Evolutionary conservation across 1,140 invertebrate genomes (phyloP), one percentile per base, ranked within the genome.

Genomic region (roundworm (Caenorhabditis elegans)): DNA sequence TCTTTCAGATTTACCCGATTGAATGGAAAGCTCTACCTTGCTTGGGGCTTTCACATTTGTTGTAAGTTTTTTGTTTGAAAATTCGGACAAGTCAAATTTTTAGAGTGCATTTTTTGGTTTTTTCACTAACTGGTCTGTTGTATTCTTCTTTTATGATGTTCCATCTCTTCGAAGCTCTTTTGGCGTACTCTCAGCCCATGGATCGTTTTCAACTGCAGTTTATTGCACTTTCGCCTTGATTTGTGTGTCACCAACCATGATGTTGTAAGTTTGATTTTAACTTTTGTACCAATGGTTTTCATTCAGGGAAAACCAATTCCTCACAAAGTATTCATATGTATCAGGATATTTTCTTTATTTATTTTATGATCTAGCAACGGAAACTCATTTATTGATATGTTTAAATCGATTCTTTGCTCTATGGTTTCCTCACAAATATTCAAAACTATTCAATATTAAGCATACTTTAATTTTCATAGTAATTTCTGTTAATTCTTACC

Each of bases 391-490:
- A 31, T 28, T 60, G 2, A 60, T 60, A 31, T 31, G 53, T 34
- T 34, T 60, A 15, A 60, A 60, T 60, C 26, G 53, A 31, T 60
- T 60, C n/a, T 60, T 26, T 60, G 53, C 53, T 3, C 13, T 60
- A 15, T 60, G 53, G 53, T 60, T 34, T 60, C 53, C 53, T 15
- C 53, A 60, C 34, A 60, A 60, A 60, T 60, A 60, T 60, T 28
- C 26, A 2, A 6, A 17, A 0, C 3, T 60, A 31, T 60, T 60
- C 53, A 60, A 17, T n/a, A n/a, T n/a, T n/a, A n/a, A n/a, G n/a
- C 15, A 31, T 60, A 60, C 53, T 24, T 22, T 60, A 17, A 17
- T 60, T 15, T 60, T 31, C 8, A 60, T 28, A 17, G 15, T 60
- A 6, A 60, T 28, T 60, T 28, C 53, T 4, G 28, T n/a, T n/a